A percentile compares a stretch with the other conserved stretches of the same genome.
Conservation (phyloP, 2,113 vertebrate species). For the Scomber japonicus region DNA sequence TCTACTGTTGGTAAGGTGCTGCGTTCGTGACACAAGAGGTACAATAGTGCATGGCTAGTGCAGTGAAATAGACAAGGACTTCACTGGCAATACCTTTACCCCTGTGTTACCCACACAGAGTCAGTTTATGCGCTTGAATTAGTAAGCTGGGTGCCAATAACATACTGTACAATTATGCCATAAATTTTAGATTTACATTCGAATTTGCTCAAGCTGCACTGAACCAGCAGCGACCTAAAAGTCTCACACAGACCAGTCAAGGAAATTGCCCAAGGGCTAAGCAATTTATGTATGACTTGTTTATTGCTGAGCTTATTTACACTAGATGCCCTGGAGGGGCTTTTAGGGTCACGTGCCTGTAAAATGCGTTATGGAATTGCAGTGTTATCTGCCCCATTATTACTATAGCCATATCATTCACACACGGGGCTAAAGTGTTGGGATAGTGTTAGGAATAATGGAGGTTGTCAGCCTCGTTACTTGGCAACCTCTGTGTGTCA, state of each 20-base stretch:
- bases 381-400: slow-evolving; percentile 48
- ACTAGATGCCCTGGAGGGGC: slow-evolving; percentile 21
- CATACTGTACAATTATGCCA: neutral
- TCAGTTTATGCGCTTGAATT: neutral
- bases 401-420: slow-evolving; percentile 50
- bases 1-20: neutral
- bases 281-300: slow-evolving; percentile 34
- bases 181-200: slow-evolving; percentile 18
- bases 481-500: slow-evolving; percentile 49
- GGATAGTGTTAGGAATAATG: slow-evolving; percentile 26
- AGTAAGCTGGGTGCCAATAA: neutral
- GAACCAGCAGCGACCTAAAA: slow-evolving; percentile 20
- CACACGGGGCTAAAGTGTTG: slow-evolving; percentile 17
- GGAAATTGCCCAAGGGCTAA: slow-evolving; percentile 19
- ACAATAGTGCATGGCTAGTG: neutral
- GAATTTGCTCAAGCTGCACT: neutral
- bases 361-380: slow-evolving; percentile 58
- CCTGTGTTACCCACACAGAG: neutral
- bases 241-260: slow-evolving; percentile 10
- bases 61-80: neutral
- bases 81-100: neutral
- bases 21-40: neutral
- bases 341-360: slow-evolving; percentile 31
- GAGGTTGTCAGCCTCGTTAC: slow-evolving; percentile 17
- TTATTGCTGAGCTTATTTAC: slow-evolving; percentile 46